Conservation (phyloP, 2,888 invertebrate species). For the Diogma glabrata region DNA sequence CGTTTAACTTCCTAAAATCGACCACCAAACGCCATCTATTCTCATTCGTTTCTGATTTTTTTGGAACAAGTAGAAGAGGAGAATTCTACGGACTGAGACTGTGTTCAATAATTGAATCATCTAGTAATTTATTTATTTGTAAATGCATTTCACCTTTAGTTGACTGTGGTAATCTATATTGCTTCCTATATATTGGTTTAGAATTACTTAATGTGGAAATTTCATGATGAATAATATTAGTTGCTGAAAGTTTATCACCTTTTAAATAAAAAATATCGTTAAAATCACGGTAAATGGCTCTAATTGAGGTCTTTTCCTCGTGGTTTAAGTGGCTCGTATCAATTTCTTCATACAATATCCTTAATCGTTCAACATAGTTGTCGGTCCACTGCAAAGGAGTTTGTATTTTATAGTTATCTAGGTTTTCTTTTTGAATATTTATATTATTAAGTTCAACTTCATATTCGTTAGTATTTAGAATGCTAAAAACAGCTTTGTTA, state of each 20-base stretch:
- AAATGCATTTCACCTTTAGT: not conserved
- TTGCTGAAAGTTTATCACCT: slow-evolving; percentile 7
- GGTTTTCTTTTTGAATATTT: not conserved
- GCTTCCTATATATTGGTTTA: not conserved
- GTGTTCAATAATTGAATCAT: too few relatives aligned
- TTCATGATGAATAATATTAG: not conserved
- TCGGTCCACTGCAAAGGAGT: not conserved
- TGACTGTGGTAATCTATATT: slow-evolving; percentile 6
- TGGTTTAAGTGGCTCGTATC: not conserved
- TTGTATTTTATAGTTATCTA: not conserved
- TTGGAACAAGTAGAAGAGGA: slow-evolving; percentile 4
- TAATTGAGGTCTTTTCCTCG: not conserved
- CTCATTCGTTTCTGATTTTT: slow-evolving; percentile 1
- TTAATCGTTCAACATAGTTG: not conserved
- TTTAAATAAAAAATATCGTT: slow-evolving; percentile 8
- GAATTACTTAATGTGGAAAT: not conserved
- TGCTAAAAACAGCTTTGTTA: not conserved
- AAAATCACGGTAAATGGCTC: not conserved
- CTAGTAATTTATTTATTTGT: not conserved
- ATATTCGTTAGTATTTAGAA: not conserved
- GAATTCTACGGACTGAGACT: slow-evolving; percentile 1
- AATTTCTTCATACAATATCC: not conserved
- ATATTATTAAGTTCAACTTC: not conserved
- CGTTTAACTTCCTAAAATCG: slow-evolving; percentile 6
- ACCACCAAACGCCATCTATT: slow-evolving; percentile 7